Percentiles rank a stretch among this genome's conserved stretches.
These are phyloP conservation scores for Pherbina coryleti DNA, from an alignment of 2,888 invertebrate genomes.

Conservation along the genomic window DNA sequence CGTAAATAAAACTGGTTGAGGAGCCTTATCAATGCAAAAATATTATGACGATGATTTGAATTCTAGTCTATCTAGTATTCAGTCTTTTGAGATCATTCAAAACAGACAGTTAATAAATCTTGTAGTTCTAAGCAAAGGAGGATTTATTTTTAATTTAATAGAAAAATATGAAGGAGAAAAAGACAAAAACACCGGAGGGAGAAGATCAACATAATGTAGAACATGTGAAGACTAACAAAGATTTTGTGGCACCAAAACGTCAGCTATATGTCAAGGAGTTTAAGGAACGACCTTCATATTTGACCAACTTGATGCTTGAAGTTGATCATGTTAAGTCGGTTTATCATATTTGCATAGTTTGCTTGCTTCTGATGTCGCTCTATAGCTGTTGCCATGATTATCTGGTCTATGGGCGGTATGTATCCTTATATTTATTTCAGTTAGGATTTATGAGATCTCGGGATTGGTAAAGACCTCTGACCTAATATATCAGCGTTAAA, in stretches of 20 bases:
- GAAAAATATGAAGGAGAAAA: background rate
- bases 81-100: too few relatives aligned
- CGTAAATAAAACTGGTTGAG: too few relatives aligned
- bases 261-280: slow-evolving; percentile 73
- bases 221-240: background rate
- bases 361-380: slow-evolving; percentile 22
- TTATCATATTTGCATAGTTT: slow-evolving; percentile 21
- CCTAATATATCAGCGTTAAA: too few relatives aligned
- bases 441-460: too few relatives aligned
- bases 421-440: slow-evolving; percentile 29
- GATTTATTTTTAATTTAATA: too few relatives aligned
- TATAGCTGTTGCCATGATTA: slow-evolving; percentile 39
- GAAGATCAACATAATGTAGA: background rate
- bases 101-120: too few relatives aligned
- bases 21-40: too few relatives aligned
- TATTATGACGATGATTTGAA: too few relatives aligned
- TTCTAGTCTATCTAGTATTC: too few relatives aligned
- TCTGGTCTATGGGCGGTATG: slow-evolving; percentile 31
- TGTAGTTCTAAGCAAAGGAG: too few relatives aligned
- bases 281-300: slow-evolving; percentile 76
- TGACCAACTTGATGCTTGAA: slow-evolving; percentile 79
- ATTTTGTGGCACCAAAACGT: background rate
- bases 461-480: too few relatives aligned
- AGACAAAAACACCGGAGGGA: background rate
- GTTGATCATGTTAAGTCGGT: slow-evolving; percentile 15